Evolutionary conservation across 2,888 invertebrate genomes (phyloP), one percentile per base, ranked within the genome.

Genomic region (Antheraea assamensis): DNA sequence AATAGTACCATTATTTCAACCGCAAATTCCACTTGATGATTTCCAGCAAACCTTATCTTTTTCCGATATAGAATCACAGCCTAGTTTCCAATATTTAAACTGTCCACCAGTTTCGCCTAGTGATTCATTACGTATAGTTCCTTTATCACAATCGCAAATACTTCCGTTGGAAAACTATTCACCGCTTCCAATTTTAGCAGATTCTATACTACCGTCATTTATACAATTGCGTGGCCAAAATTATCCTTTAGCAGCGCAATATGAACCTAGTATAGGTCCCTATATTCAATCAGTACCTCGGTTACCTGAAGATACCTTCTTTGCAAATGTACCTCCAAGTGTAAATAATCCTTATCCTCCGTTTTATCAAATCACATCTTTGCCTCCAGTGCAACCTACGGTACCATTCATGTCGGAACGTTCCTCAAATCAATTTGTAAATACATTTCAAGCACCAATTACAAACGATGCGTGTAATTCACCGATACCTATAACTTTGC

Each of bases 401-500:
- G 4, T 49, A 31, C 74, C 70, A 72, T 30, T 31, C 27, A 70
- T 55, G 30, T 31, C 74, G 49, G 70, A 74, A 72, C 61, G 30
- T 31, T n/a, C 49, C 30, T 55, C 71, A 49, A 72, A 61, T 64
- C 52, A 58, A 55, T 58, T 27, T 71, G 24, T 52, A 17, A 58
- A 58, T 35, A 58, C 52, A 35, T 58, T 10, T 30, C 15, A 31
- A 66, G 10, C 55, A 61, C 42, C 73, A 49, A 10, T 35, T 47
- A 30, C 64, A 64, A 19, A 8, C 49, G 49, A 47, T 49, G 8
- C 17, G 15, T 52, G 31, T 47, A 64, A 61, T 31, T 71, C 64
- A 30, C 74, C 52, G 19, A 27, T 31, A 17, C 90, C 91, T 3
- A 77, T 90, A 71, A 87, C 79, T 77, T 81, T 90, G 24, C 85